Conservation (phyloP, 2,797 vertebrate genomes). For the Hirundo rustica region DNA sequence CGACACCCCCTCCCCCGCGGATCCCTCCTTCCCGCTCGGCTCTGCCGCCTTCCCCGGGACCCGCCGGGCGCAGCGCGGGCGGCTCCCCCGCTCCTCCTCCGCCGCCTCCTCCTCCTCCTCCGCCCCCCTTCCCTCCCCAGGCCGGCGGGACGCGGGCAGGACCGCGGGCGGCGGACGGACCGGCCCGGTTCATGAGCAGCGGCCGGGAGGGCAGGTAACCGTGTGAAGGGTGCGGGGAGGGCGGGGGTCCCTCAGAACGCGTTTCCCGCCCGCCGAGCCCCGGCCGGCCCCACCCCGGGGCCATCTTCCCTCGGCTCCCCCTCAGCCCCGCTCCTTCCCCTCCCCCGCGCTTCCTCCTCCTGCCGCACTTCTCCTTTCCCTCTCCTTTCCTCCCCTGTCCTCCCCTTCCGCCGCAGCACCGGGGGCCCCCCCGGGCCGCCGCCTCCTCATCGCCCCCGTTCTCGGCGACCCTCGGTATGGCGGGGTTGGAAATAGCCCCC, state of each 20-base stretch:
- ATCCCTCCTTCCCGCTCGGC: conserved; percentile 4
- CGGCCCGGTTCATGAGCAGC: conserved; percentile 62
- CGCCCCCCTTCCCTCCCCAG: conserved; percentile 29
- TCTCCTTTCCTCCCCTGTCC: not conserved
- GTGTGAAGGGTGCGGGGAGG: not conserved
- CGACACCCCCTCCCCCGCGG: conserved; percentile 4
- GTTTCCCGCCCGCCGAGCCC: not conserved
- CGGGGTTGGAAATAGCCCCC: conserved; percentile 25
- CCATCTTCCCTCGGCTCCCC: conserved; percentile 17
- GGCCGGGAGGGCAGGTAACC: conserved; percentile 36
- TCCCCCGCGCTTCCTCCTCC: not conserved
- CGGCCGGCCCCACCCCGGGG: conserved; percentile 48
- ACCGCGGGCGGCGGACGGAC: conserved; percentile 24
- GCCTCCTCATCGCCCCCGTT: not conserved
- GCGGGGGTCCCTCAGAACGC: not conserved
- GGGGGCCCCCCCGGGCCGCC: not conserved
- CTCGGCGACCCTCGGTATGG: not conserved
- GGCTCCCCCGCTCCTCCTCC: conserved; percentile 4
- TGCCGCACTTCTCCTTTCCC: conserved; percentile 42
- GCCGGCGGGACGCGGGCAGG: conserved; percentile 27
- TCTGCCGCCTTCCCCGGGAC: not conserved
- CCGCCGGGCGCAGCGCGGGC: conserved; percentile 28
- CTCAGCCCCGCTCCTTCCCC: not conserved
- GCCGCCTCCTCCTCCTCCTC: not conserved
- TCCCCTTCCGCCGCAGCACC: conserved; percentile 15